phyloP scores from a whole-genome alignment of 2,797 vertebrate species.

The Graptemys geographica region DNA sequence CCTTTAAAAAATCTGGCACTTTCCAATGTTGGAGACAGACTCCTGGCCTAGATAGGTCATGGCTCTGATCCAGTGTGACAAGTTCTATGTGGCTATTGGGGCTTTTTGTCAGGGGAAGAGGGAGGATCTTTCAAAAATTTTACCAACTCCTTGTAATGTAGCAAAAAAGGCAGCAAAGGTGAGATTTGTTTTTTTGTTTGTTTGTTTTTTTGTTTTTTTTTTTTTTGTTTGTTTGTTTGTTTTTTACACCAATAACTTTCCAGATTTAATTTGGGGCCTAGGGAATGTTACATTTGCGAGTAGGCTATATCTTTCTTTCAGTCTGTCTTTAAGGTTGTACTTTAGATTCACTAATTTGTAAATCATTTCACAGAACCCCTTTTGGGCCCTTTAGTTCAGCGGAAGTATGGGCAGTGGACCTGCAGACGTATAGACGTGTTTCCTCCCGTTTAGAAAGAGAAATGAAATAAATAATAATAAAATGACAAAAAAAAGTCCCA shows the following conservation, averaged over 20 bases:
- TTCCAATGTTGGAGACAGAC: not conserved
- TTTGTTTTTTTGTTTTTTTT: no score
- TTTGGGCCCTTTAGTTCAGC: not conserved
- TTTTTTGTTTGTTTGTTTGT: not conserved
- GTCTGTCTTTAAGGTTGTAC: not conserved
- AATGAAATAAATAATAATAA: not conserved
- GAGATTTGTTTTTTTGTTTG: not conserved
- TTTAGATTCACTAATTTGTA: not conserved
- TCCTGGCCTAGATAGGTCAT: not conserved
- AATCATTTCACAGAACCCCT: not conserved
- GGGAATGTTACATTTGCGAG: not conserved
- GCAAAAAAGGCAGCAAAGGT: not conserved
- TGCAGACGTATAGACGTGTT: accelerated
- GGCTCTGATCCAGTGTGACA: not conserved
- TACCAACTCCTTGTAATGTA: not conserved
- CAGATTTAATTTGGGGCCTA: not conserved
- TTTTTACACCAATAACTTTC: not conserved
- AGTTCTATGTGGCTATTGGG: not conserved
- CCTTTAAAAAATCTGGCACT: not conserved
- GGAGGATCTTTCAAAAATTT: not conserved
- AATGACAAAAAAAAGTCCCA: not conserved
- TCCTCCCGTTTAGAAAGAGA: not conserved
- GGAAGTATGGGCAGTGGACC: not conserved
- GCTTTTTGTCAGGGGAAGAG: not conserved
- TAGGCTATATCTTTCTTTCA: not conserved